Evolutionary conservation across 2,113 vertebrate genomes (phyloP), one percentile per base, ranked within the genome.

Genomic region (Andinoacara biseriatus): DNA sequence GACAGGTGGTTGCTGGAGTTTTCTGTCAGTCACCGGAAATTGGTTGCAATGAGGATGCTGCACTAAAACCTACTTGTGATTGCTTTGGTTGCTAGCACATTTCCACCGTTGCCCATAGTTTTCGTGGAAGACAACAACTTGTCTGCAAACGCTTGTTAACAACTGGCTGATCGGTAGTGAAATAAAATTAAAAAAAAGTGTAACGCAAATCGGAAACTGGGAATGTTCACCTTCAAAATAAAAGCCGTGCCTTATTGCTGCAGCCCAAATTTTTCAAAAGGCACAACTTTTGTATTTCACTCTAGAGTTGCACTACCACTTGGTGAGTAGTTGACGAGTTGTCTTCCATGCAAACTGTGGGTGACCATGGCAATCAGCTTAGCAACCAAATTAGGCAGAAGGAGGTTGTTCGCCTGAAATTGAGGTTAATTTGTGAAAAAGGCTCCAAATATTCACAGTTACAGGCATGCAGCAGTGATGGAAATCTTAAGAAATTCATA

Each of bases 151-250:
- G 24, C 62, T 65, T 43, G 62, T 13, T 24, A 65, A 65, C 63
- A 20, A 24, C 0, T 1, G 10, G 24, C 40, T 29, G 24, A 49
- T 49, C 15, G 18, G 43, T 52, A 31, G 43, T 10, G 0, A 69
- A 69, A 69, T 24, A n/a, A n/a, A n/a, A n/a, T n/a, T n/a, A n/a
- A n/a, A n/a, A n/a, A n/a, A n/a, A n/a, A n/a, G n/a, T n/a, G n/a
- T n/a, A n/a, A n/a, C n/a, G 38, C 38, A 40, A 40, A 43, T 11
- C 4, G 10, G 40, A 14, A 43, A 14, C 11, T 5, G 40, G 14
- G 40, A 43, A 43, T 43, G 40, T 43, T 43, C 13, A 1, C 40
- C 40, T 43, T 43, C 40, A 43, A 43, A 14, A 5, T 43, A 43
- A 43, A 43, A 43, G 40, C 9, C 4, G 40, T 5, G 38, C 38